Percentiles rank a stretch among this genome's conserved stretches.
Evolutionary conservation across 2,113 vertebrate genomes (phyloP).

Genomic region (Sinosuthora webbiana): DNA sequence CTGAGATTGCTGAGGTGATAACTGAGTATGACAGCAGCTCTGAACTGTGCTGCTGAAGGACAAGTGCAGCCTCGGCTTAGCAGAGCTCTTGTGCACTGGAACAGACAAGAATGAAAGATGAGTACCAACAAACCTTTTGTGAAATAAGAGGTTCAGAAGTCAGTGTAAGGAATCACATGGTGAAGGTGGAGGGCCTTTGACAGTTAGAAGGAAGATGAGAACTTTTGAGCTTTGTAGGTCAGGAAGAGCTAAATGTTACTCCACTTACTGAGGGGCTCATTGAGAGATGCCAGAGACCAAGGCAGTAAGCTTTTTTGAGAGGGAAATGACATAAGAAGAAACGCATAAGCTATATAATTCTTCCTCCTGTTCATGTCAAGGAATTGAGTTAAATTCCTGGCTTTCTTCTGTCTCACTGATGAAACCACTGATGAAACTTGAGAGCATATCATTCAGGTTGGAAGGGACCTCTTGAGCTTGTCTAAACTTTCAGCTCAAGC

Average conservation of each 20-base stretch:
- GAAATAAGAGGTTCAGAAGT: not conserved
- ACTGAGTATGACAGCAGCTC: not conserved
- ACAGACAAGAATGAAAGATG: not conserved
- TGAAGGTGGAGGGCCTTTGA: not conserved
- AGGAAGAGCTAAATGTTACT: not conserved
- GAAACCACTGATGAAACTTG: not conserved
- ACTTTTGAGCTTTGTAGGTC: not conserved
- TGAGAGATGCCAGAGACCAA: not conserved
- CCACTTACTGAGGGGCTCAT: not conserved
- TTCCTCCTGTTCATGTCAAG: not conserved
- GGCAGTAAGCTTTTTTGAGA: not conserved
- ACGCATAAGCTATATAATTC: not conserved
- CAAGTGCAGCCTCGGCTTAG: not conserved
- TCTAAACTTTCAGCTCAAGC: not conserved
- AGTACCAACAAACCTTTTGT: not conserved
- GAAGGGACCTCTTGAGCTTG: not conserved
- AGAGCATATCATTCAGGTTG: not conserved
- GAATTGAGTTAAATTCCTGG: not conserved
- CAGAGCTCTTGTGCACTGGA: not conserved
- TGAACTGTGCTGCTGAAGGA: not conserved
- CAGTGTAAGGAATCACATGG: accelerated
- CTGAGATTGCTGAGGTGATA: not conserved
- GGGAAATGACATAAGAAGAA: not conserved
- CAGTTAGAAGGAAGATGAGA: not conserved
- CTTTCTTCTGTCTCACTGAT: not conserved